Conservation (phyloP, 2,113 vertebrate species). For the Meriones unguiculatus region DNA sequence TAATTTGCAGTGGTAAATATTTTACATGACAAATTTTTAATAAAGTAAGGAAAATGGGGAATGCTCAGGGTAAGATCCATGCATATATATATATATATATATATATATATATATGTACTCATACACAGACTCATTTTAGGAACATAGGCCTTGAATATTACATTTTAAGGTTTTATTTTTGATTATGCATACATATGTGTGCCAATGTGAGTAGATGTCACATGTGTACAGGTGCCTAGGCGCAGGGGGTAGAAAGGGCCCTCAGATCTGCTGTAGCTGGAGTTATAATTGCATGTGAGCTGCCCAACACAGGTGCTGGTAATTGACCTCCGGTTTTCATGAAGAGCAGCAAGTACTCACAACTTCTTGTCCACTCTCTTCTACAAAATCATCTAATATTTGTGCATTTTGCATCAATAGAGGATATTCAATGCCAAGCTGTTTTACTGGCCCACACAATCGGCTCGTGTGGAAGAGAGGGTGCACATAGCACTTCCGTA, state of each 20-base stretch:
- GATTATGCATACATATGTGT: neutral
- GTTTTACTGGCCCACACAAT: slow-evolving; percentile 32
- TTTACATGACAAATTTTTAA: slow-evolving; percentile 56
- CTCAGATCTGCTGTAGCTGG: neutral
- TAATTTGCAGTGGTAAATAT: slow-evolving; percentile 63
- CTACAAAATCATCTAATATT: neutral
- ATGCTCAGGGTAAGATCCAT: neutral
- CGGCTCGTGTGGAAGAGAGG: slow-evolving; percentile 56
- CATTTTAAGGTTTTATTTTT: neutral
- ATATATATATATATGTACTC: neutral
- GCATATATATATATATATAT: neutral
- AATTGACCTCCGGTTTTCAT: neutral
- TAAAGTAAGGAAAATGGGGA: neutral
- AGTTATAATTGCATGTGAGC: too few relatives aligned
- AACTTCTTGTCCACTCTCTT: neutral
- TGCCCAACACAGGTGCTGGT: neutral
- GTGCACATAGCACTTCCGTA: slow-evolving; percentile 46
- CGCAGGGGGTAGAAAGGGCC: neutral
- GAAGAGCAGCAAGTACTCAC: too few relatives aligned
- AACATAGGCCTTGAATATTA: neutral
- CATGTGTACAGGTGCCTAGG: neutral
- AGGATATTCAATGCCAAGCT: slow-evolving; percentile 48
- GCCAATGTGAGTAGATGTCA: neutral
- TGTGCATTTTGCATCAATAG: neutral
- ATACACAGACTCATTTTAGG: neutral